phyloP scores from a whole-genome alignment of 2,113 vertebrate genomes.

The Triplophysa tibetana region DNA sequence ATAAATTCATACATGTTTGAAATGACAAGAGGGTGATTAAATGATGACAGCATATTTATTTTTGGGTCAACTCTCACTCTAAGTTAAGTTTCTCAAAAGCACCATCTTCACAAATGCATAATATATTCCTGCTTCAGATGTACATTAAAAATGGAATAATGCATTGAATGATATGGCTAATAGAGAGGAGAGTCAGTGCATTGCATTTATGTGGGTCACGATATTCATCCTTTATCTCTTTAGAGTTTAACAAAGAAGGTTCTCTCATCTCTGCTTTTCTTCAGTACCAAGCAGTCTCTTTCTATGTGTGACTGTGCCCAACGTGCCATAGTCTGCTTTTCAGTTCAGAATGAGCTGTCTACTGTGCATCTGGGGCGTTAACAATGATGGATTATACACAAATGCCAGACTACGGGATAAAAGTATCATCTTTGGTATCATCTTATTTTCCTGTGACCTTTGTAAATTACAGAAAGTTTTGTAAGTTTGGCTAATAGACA shows the following conservation, averaged over 20 bases:
- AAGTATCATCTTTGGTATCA: neutral
- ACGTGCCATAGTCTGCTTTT: neutral
- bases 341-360: constrained; percentile 3
- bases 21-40: no score
- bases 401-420: neutral
- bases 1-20: no score
- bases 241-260: constrained; percentile 7
- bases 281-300: constrained; percentile 3
- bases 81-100: constrained; percentile 2
- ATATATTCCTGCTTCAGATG: constrained; percentile 11
- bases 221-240: constrained; percentile 2
- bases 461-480: constrained; percentile 8
- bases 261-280: constrained; percentile 18
- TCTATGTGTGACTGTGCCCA: neutral
- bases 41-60: no score
- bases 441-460: neutral
- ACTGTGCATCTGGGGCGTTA: neutral
- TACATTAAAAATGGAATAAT: constrained; percentile 7
- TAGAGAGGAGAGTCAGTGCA: constrained; percentile 1
- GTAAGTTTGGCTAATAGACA: neutral
- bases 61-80: no score
- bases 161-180: constrained; percentile 15
- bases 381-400: constrained; percentile 4
- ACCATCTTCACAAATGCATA: constrained; percentile 9
- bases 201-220: neutral